These are phyloP conservation scores for Aphelinus certus DNA, from an alignment of 1,140 invertebrate species.

Conservation along the genomic window DNA sequence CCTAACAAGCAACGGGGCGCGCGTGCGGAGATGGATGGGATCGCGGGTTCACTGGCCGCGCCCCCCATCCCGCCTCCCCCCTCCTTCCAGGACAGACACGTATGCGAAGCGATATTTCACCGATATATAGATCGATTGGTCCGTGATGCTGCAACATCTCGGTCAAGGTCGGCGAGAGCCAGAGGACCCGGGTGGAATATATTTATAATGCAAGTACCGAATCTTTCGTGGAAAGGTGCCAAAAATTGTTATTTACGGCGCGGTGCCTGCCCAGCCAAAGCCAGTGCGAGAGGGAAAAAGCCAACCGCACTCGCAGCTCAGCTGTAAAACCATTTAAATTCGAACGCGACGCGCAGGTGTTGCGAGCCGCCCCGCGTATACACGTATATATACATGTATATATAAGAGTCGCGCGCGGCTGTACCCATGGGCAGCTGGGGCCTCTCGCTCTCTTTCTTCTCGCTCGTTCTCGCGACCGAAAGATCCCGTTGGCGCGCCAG, in stretches of 20 bases:
- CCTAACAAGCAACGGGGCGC: too few species aligned
- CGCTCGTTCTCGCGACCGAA: too few species aligned
- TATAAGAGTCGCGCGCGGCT: too few species aligned
- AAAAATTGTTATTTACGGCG: conserved; percentile 21
- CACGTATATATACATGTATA: too few species aligned
- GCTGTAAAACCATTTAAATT: conserved; percentile 31
- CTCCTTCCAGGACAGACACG: neutral
- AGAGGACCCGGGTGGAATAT: too few species aligned
- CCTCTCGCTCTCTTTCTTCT: too few species aligned
- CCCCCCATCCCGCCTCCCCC: neutral
- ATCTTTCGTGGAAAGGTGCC: conserved; percentile 15
- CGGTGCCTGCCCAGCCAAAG: neutral
- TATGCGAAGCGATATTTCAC: neutral
- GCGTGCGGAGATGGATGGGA: neutral
- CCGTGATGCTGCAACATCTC: neutral
- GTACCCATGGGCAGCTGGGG: too few species aligned
- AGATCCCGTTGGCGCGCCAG: too few species aligned
- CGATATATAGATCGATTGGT: neutral
- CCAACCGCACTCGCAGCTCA: neutral
- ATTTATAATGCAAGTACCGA: too few species aligned
- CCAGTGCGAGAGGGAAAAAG: neutral
- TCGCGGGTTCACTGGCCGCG: neutral
- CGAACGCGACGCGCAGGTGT: conserved; percentile 23
- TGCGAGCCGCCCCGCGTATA: neutral
- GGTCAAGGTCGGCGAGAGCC: neutral